A percentile compares a stretch with the other conserved stretches of the same genome.
phyloP scores from a whole-genome alignment of 2,888 invertebrate species.

The Chrysotoxum bicinctum region DNA sequence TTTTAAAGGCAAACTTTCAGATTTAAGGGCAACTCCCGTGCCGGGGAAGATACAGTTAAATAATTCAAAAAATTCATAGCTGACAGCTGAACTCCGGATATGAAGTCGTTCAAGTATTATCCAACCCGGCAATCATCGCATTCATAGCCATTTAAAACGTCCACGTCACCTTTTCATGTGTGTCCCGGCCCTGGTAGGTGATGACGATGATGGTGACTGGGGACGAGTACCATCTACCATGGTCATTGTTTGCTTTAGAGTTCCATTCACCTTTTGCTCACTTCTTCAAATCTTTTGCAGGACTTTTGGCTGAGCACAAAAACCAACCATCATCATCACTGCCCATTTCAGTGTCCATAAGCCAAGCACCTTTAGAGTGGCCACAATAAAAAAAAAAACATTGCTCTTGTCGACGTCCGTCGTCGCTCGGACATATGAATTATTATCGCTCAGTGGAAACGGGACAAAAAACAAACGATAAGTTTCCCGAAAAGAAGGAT shows the following conservation, averaged over 20 bases:
- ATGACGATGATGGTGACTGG: not conserved
- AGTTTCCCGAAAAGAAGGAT: conserved; percentile 68
- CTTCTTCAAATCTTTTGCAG: conserved; percentile 56
- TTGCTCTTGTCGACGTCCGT: conserved; percentile 6
- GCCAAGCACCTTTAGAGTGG: conserved; percentile 72
- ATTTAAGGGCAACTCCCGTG: not conserved
- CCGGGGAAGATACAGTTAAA: conserved; percentile 36
- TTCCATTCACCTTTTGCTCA: conserved; percentile 64
- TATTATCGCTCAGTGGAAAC: conserved; percentile 65
- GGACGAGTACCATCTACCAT: not conserved
- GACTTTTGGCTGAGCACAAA: conserved; percentile 50
- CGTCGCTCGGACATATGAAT: conserved; percentile 67
- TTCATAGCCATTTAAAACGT: conserved; percentile 58
- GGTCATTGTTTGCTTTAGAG: conserved; percentile 62
- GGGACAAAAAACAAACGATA: conserved; percentile 30
- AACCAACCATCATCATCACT: conserved; percentile 32
- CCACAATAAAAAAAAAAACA: conserved; percentile 67
- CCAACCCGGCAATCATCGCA: conserved; percentile 51
- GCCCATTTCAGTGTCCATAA: conserved; percentile 25
- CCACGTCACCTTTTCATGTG: conserved; percentile 58
- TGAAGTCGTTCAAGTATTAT: conserved; percentile 51
- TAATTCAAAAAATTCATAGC: conserved; percentile 57
- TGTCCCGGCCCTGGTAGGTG: not conserved
- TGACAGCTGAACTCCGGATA: conserved; percentile 17
- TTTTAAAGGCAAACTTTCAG: conserved; percentile 56